Evolutionary conservation across 2,113 vertebrate species (phyloP).

Genomic region (Cyanoramphus novaezelandiae): DNA sequence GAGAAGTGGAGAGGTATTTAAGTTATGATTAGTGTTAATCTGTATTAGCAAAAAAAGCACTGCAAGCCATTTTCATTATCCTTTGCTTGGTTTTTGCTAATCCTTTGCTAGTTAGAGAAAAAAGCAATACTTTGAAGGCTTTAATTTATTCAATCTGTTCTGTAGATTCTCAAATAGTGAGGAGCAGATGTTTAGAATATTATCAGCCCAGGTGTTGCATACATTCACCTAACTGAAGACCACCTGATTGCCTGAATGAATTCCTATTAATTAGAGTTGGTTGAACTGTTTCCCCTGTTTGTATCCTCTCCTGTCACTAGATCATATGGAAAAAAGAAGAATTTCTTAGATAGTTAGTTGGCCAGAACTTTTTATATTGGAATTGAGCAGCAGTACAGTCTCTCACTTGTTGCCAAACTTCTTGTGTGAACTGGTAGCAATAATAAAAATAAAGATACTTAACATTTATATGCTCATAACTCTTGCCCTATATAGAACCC

Average conservation of each 20-base stretch:
- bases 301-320: background rate
- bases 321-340: background rate
- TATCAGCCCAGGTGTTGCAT: rapidly evolving
- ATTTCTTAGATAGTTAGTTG: background rate
- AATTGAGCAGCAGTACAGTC: background rate
- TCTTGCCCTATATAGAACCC: background rate
- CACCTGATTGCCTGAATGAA: background rate
- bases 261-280: background rate
- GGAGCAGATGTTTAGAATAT: background rate
- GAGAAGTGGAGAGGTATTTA: background rate
- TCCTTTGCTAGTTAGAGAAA: background rate
- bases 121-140: background rate
- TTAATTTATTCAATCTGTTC: background rate
- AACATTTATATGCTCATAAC: background rate
- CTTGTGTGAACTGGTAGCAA: background rate
- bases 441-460: background rate
- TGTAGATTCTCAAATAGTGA: background rate
- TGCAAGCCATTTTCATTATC: background rate
- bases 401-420: background rate
- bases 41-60: background rate
- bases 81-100: conserved; percentile 11
- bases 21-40: background rate
- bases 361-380: background rate
- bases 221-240: background rate
- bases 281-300: background rate